A percentile compares a stretch with the other conserved stretches of the same genome.
These are phyloP conservation scores for Marmota flaviventris DNA, from an alignment of 2,113 vertebrate genomes.

Conservation along the genomic window DNA sequence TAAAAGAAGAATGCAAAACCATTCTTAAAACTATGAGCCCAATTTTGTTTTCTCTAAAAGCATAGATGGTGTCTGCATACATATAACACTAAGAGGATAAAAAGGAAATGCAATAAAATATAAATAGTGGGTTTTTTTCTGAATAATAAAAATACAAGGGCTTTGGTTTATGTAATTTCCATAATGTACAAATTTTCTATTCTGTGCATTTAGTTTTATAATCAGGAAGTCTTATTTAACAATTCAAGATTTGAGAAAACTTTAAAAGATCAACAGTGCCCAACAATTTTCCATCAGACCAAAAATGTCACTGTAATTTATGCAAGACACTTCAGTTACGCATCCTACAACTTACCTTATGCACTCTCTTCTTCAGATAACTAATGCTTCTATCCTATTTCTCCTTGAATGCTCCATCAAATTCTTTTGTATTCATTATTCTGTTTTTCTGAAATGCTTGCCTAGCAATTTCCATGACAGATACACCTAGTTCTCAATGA, in stretches of 20 bases:
- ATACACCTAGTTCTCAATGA: not conserved
- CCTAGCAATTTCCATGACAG: not conserved
- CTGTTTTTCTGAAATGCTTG: not conserved
- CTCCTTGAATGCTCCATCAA: not conserved
- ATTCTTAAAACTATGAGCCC: not conserved
- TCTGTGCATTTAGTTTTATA: not conserved
- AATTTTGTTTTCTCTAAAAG: not conserved
- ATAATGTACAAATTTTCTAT: not conserved
- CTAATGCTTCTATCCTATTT: not conserved
- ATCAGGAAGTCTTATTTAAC: not conserved
- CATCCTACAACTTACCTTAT: not conserved
- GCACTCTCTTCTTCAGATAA: not conserved
- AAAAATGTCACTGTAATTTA: not conserved
- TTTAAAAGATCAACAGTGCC: not conserved
- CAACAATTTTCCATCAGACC: not conserved
- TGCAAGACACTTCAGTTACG: not conserved
- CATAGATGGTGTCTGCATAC: not conserved
- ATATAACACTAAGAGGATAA: not conserved
- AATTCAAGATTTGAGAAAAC: not conserved
- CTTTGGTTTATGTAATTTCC: not conserved
- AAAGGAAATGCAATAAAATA: not conserved
- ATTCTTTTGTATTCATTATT: not conserved
- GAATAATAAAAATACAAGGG: not conserved
- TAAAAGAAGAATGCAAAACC: not conserved
- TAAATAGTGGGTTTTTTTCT: not conserved